Base-by-base conservation (phyloP, 2,888 invertebrate genomes). In the Tipula confusa region DNA sequence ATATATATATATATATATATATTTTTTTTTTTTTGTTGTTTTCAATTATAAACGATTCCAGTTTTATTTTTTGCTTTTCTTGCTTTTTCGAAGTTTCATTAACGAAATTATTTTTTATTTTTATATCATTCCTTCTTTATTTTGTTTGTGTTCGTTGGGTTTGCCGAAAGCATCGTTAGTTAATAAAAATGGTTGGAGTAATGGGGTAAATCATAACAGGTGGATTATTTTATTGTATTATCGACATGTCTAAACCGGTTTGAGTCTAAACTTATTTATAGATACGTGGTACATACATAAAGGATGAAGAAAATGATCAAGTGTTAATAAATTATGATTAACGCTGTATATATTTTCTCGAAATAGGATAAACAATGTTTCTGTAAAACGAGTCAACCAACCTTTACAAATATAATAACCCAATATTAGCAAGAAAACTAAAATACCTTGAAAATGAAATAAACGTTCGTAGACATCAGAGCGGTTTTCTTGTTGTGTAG, bases 31-130 rank as follows among this genome's bases (percentile, higher is more conserved):
- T n/a, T n/a, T 48, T 48, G 1, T 64, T 64, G 43, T 64, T 64
- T 64, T 64, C 64, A 64, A 64, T 64, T 64, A 64, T 64, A 64
- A 64, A 64, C 64, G 64, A 64, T 64, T 64, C 24, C 64, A 64
- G 64, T 64, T 64, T 64, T 33, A n/a, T 33, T 48, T 43, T 43
- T 15, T 43, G 43, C 43, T 43, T 64, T 64, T 24, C 24, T 64
- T 64, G 24, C 24, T 64, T 64, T 43, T 64, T 64, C 64, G 64
- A 64, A 64, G 64, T 64, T 64, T 64, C 64, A 64, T 64, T 64
- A 64, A 24, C 64, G 24, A 64, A 64, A 64, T 64, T 64, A 64
- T 38, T 38, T 38, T 43, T 43, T 15, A 15, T 43, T 43, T 33
- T 43, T 43, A 3, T 24, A 24, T 24, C 18, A 64, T 64, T 64